Conservation (phyloP, 2,797 vertebrate genomes). For the Molossus molossus region DNA sequence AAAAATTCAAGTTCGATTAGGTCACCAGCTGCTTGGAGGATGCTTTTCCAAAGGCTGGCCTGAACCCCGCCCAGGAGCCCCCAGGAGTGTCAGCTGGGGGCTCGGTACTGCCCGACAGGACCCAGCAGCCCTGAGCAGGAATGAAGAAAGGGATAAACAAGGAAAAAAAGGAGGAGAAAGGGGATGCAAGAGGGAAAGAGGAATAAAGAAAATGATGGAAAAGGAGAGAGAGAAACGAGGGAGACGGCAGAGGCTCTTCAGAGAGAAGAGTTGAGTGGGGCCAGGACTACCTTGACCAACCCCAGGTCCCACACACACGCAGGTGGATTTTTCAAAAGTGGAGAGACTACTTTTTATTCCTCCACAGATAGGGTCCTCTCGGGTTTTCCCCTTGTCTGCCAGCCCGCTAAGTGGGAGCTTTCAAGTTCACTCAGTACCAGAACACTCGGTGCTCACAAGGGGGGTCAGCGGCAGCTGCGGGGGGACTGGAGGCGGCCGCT, state of each 20-base stretch:
- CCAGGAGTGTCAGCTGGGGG: too few species aligned
- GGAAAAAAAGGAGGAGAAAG: background rate
- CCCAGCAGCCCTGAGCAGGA: background rate
- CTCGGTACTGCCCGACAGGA: background rate
- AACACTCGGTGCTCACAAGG: background rate
- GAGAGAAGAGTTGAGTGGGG: rapidly evolving
- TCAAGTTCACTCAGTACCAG: background rate
- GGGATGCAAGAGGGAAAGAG: background rate
- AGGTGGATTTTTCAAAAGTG: background rate
- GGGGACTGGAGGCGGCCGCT: too few species aligned
- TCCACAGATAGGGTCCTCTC: background rate
- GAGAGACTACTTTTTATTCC: background rate
- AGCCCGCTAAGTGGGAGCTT: background rate
- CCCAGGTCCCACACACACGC: too few species aligned
- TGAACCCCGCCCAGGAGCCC: background rate
- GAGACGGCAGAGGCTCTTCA: rapidly evolving
- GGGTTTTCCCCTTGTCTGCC: background rate
- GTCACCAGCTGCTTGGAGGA: background rate
- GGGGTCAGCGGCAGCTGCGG: background rate
- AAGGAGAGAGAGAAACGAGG: too few species aligned
- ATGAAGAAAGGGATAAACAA: background rate
- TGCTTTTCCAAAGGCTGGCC: rapidly evolving
- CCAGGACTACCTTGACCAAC: rapidly evolving
- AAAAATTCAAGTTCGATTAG: background rate
- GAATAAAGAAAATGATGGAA: background rate